These are phyloP conservation scores for Luidia sarsii DNA, from an alignment of 53 echinoderm and acorn worm species.

Conservation along the genomic window DNA sequence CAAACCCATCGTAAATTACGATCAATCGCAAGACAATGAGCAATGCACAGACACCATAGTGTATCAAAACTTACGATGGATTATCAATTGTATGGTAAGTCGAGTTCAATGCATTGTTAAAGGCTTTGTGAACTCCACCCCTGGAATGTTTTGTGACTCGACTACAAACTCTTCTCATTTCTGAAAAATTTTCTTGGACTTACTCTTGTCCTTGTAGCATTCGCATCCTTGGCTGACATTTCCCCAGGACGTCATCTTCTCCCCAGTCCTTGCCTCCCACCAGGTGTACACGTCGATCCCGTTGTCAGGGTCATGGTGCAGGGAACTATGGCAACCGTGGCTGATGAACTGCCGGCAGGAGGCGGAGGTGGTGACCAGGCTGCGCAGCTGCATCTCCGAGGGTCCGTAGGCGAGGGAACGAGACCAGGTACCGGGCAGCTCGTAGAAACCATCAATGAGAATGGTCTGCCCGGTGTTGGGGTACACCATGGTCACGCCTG, in stretches of 20 bases:
- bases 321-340: constrained; percentile 17
- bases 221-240: constrained; percentile 2
- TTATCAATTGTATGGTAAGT: too few species aligned
- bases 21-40: too few species aligned
- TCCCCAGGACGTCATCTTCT: constrained; percentile 20
- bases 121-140: too few species aligned
- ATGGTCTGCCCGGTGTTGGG: constrained; percentile 6
- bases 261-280: constrained; percentile 22
- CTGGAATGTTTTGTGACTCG: too few species aligned
- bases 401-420: constrained; percentile 13
- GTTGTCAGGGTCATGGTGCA: background rate
- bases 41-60: too few species aligned
- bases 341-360: constrained; percentile 38
- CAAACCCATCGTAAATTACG: too few species aligned
- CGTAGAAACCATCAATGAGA: constrained; percentile 21
- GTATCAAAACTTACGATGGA: too few species aligned
- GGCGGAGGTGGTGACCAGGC: background rate
- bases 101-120: too few species aligned
- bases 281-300: constrained; percentile 26
- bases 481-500: constrained; percentile 23
- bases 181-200: too few species aligned
- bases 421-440: constrained; percentile 27
- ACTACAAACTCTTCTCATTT: too few species aligned
- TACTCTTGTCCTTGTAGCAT: constrained; percentile 13
- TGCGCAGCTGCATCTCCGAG: background rate